Conservation (phyloP, 2,113 vertebrate species). For the Hippotragus niger region DNA sequence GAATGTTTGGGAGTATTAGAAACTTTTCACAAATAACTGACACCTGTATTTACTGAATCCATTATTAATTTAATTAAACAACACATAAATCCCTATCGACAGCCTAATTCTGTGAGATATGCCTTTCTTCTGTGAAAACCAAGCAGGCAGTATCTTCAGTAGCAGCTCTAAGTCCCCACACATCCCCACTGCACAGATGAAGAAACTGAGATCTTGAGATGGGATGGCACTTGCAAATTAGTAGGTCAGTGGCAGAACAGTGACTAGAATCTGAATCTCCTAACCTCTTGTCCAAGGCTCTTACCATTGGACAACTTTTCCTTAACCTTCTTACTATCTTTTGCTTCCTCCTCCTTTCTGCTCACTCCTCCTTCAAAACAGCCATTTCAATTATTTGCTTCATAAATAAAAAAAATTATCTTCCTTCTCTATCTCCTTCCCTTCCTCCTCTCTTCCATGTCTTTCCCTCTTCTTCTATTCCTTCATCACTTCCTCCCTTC, state of each 20-base stretch:
- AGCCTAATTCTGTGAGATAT: background rate
- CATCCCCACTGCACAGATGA: background rate
- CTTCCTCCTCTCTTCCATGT: background rate
- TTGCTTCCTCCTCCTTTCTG: background rate
- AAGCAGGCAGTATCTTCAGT: background rate
- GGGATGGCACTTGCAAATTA: background rate
- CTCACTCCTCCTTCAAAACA: background rate
- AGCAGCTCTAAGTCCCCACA: background rate
- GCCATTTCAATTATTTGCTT: background rate
- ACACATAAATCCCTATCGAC: background rate
- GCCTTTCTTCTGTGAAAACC: background rate
- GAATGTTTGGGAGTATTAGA: background rate
- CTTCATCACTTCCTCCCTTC: background rate
- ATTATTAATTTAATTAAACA: background rate
- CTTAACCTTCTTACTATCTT: background rate
- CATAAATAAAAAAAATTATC: background rate
- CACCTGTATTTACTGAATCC: background rate
- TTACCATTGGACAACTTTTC: background rate
- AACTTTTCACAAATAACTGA: background rate
- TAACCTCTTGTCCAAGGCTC: background rate
- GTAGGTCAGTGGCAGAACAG: background rate
- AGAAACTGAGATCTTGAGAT: background rate
- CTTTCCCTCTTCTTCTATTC: no score
- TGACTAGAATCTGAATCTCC: background rate
- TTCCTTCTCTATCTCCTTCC: background rate